Percentiles rank a stretch among this genome's conserved stretches.
Evolutionary conservation across 1,140 invertebrate genomes (phyloP).

Genomic region (Lepidurus arcticus): DNA sequence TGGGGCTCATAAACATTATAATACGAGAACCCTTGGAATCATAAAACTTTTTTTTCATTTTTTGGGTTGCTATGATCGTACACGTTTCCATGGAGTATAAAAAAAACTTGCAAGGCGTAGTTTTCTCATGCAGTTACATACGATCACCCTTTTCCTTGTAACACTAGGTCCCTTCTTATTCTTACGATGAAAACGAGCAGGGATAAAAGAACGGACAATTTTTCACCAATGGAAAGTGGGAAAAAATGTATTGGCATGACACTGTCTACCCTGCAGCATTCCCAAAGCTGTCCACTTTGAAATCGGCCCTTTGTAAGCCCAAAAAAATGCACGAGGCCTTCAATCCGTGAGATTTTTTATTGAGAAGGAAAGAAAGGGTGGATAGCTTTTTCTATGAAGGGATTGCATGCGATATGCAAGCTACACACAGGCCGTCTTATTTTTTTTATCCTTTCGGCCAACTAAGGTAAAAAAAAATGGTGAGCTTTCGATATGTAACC

Average conservation of each 20-base stretch:
- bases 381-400: background rate
- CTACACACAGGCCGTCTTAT: background rate
- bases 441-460: background rate
- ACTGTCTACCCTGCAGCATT: background rate
- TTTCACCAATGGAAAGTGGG: background rate
- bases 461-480: background rate
- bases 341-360: constrained; percentile 7
- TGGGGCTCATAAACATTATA: constrained; percentile 9
- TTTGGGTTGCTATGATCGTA: constrained; percentile 5
- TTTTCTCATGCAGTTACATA: constrained; percentile 20
- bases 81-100: constrained; percentile 19
- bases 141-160: constrained; percentile 10
- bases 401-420: background rate
- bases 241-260: constrained; percentile 10
- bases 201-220: background rate
- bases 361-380: background rate
- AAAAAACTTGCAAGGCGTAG: constrained; percentile 1
- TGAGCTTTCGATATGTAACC: background rate
- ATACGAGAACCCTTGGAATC: constrained; percentile 18
- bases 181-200: background rate
- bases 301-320: background rate
- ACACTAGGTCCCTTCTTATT: background rate
- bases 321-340: background rate
- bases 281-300: background rate
- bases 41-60: background rate